Percentiles rank a stretch among this genome's conserved stretches.
phyloP scores from a whole-genome alignment of 2,113 vertebrate genomes.

The Bothrops jararaca region DNA sequence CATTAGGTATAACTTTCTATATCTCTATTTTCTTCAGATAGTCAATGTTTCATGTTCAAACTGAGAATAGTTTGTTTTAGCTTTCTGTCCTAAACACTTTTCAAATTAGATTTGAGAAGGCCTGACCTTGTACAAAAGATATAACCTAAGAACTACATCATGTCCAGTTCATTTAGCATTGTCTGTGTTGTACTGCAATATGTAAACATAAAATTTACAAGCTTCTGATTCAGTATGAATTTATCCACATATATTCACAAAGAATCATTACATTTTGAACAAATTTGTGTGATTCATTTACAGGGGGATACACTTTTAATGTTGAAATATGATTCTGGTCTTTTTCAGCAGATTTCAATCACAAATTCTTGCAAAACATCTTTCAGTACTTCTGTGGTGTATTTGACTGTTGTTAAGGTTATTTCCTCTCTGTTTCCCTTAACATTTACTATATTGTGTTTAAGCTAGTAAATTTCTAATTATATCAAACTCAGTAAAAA shows the following conservation, averaged over 20 bases:
- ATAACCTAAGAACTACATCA: neutral
- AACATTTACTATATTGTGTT: no score
- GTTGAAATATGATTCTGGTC: neutral
- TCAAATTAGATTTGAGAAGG: neutral
- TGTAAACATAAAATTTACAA: neutral
- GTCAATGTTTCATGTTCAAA: neutral
- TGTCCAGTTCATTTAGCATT: neutral
- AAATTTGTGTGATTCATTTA: neutral
- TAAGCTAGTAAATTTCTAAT: no score
- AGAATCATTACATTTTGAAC: neutral
- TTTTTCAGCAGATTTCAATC: neutral
- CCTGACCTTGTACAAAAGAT: neutral
- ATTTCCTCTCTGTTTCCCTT: no score
- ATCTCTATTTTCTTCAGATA: neutral
- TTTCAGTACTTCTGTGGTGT: neutral
- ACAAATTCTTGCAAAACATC: neutral
- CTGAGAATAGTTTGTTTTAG: neutral
- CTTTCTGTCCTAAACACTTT: neutral
- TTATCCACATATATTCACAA: neutral
- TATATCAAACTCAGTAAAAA: no score
- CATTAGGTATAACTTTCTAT: neutral
- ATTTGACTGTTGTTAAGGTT: neutral
- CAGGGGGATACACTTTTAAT: neutral
- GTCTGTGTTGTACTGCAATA: neutral
- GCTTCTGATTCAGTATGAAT: neutral